Evolutionary conservation across 2,888 invertebrate genomes (phyloP).

Genomic region (Mylabris sibirica): DNA sequence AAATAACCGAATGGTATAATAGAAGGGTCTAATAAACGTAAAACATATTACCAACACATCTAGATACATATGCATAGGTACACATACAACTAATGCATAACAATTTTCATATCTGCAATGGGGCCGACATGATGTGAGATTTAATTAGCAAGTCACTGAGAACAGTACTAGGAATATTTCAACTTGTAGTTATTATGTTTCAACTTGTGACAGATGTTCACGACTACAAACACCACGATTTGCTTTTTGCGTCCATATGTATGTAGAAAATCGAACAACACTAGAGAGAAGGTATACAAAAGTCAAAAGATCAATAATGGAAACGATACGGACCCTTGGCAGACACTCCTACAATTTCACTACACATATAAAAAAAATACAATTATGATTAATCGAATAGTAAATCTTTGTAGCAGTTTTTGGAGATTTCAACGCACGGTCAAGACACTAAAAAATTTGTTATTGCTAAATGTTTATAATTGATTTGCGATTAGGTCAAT

Average conservation of each 20-base stretch:
- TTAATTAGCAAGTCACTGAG: conserved; percentile 55
- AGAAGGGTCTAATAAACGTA: conserved; percentile 24
- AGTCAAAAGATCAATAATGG: conserved; percentile 9
- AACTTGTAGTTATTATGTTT: conserved; percentile 51
- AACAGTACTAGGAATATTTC: conserved; percentile 49
- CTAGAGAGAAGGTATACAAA: not conserved
- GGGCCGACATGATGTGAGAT: conserved; percentile 47
- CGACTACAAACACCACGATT: conserved; percentile 46
- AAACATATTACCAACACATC: conserved; percentile 8
- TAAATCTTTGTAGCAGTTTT: not conserved
- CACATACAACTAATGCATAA: not conserved
- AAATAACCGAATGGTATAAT: not conserved
- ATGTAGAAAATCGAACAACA: conserved; percentile 37
- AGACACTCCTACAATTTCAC: not conserved
- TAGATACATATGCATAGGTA: no score
- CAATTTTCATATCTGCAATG: conserved; percentile 24
- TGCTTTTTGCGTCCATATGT: conserved; percentile 43
- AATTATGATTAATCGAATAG: not conserved
- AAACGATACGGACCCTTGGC: not conserved
- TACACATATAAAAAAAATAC: not conserved
- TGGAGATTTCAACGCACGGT: not conserved
- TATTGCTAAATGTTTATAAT: conserved; percentile 19
- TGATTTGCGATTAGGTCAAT: conserved; percentile 31
- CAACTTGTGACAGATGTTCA: conserved; percentile 53
- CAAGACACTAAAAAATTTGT: not conserved